Base-by-base conservation (phyloP, 2,797 vertebrate genomes). In the Discoglossus pictus region DNA sequence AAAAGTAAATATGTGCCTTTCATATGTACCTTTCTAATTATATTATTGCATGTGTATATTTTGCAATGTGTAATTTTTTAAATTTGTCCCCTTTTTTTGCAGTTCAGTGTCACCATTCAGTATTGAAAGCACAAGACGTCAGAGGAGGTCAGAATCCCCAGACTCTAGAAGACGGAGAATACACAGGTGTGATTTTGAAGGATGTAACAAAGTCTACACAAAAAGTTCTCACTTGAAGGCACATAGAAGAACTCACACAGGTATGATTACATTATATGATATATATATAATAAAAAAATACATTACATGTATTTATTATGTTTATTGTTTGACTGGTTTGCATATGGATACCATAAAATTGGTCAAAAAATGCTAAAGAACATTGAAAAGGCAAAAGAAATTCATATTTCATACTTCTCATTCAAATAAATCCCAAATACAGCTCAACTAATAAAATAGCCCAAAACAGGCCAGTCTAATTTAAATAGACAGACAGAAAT, bases 161-260 rank as follows among this genome's bases (percentile, higher is more conserved):
- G 97, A 99, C 80, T 98, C 97, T 74, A 93, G 97, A 85, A 98
- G 98, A 81, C 89, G 97, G 50, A 94, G 97, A 74, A 98, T 99
- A 86, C 97, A 99, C 84, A 88, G 97, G 79, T 99, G 97, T 85
- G 97, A 99, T 86, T 99, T 99, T 65, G 95, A 99, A 74, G 97
- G 97, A 73, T 99, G 97, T 89, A 99, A 99, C 92, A 99, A 99
- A 82, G 97, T 99, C 2, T 99, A 99, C 83, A 99, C 97, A 66
- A 99, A 99, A 88, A 99, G 97, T 80, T 99, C 97, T 73, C 97
- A 99, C 80, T 86, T 98, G 90, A 99, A 99, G 88, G 97, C 97
- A 83, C 97, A 98, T 81, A 83, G 97, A 80, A 90, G 97, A 84
- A 99, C 97, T 15, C 97, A 99, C 61, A 99, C 97, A 89, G 96